These are phyloP conservation scores for Julus scandinavius DNA, from an alignment of 2,888 invertebrate species.

Conservation along the genomic window DNA sequence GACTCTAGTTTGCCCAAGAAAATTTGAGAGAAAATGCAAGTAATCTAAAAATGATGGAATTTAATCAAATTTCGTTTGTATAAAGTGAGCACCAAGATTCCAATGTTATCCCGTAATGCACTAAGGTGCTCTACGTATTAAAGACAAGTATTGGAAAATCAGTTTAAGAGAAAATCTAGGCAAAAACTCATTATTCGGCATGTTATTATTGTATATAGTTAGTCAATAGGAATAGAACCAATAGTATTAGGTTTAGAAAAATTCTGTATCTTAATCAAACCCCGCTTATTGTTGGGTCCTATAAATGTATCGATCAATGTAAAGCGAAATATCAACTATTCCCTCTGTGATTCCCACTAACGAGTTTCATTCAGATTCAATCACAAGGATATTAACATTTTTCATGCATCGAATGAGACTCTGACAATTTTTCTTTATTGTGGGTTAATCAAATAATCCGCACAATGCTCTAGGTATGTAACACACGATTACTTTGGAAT, in stretches of 20 bases:
- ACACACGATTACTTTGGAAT: not conserved
- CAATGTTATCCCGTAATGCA: too few species aligned
- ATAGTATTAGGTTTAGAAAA: not conserved
- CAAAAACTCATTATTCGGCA: too few species aligned
- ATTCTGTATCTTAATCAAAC: not conserved
- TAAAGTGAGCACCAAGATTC: too few species aligned
- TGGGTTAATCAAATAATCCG: not conserved
- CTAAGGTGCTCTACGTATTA: too few species aligned
- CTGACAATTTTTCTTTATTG: not conserved
- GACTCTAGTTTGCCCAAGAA: too few species aligned
- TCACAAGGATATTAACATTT: constrained; percentile 15
- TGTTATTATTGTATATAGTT: too few species aligned
- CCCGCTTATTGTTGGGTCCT: not conserved
- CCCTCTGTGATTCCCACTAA: constrained; percentile 30
- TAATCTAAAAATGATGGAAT: too few species aligned
- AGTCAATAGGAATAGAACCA: not conserved
- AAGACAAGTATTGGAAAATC: too few species aligned
- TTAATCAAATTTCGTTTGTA: too few species aligned
- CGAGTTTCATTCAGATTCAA: constrained; percentile 22
- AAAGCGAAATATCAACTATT: not conserved
- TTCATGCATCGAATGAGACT: not conserved
- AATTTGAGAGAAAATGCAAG: too few species aligned
- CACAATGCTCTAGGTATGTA: not conserved
- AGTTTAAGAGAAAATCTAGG: too few species aligned
- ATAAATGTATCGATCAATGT: not conserved